Conservation (phyloP, 2,113 vertebrate genomes). For the Nerophis ophidion region DNA sequence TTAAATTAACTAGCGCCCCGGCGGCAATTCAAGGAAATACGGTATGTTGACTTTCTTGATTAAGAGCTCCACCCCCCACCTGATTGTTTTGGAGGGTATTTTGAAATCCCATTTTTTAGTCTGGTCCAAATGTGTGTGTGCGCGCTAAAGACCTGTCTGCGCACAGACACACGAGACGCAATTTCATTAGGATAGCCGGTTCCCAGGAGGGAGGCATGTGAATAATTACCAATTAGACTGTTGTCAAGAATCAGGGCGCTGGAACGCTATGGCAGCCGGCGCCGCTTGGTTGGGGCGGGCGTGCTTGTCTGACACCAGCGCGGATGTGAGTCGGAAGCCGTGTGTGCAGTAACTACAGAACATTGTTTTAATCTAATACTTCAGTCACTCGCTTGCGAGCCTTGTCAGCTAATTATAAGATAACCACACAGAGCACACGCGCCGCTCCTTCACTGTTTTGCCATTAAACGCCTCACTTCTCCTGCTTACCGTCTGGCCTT, state of each 20-base stretch:
- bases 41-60: constrained; percentile 28
- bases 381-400: constrained; percentile 64
- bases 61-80: not conserved
- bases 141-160: constrained; percentile 41
- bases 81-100: not conserved
- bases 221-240: constrained; percentile 73
- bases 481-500: constrained; percentile 1
- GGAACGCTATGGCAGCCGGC: constrained; percentile 25
- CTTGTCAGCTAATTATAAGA: constrained; percentile 81
- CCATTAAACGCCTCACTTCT: not conserved
- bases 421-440: constrained; percentile 40
- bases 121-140: not conserved
- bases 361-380: constrained; percentile 67
- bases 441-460: not conserved
- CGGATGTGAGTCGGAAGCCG: constrained; percentile 38
- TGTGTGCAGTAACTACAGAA: constrained; percentile 68
- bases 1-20: too few species aligned
- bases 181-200: constrained; percentile 52
- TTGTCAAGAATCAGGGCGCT: constrained; percentile 50
- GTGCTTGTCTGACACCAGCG: constrained; percentile 36
- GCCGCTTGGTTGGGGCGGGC: constrained; percentile 29
- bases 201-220: constrained; percentile 54
- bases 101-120: not conserved
- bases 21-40: too few species aligned
- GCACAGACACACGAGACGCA: constrained; percentile 39